A percentile compares a stretch with the other conserved stretches of the same genome.
phyloP scores from a whole-genome alignment of 2,113 vertebrate genomes.

The Delphinus delphis region DNA sequence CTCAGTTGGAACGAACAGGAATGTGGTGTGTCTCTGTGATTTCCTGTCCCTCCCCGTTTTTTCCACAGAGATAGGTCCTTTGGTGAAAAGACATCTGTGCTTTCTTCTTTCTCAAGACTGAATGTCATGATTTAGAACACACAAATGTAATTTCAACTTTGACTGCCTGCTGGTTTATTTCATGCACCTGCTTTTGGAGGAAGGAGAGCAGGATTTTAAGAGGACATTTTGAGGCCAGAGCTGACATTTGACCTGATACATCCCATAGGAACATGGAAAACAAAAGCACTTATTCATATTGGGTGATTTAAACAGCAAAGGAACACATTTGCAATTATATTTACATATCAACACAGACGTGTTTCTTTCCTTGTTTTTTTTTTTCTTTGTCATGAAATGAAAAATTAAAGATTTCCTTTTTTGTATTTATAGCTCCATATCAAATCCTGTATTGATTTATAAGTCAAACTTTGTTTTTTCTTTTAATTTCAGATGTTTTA shows the following conservation, averaged over 20 bases:
- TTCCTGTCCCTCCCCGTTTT: conserved; percentile 55
- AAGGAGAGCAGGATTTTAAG: conserved; percentile 63
- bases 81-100: conserved; percentile 77
- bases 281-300: conserved; percentile 73
- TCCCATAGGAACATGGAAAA: conserved; percentile 60
- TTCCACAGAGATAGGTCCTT: conserved; percentile 68
- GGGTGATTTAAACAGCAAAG: conserved; percentile 40
- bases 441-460: neutral
- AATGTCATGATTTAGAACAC: conserved; percentile 76
- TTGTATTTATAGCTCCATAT: neutral
- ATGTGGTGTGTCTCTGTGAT: conserved; percentile 73
- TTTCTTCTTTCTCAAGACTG: conserved; percentile 71
- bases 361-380: neutral
- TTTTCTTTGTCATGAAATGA: neutral
- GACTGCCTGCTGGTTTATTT: conserved; percentile 78
- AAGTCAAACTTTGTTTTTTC: conserved; percentile 41
- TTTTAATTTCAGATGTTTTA: neutral
- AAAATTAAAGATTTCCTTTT: neutral
- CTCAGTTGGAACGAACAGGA: conserved; percentile 66
- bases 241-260: conserved; percentile 66
- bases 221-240: conserved; percentile 53
- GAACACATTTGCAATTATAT: conserved; percentile 53
- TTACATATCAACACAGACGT: conserved; percentile 32
- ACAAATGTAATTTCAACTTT: conserved; percentile 74
- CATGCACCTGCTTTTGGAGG: conserved; percentile 72